Percentiles rank a stretch among this genome's conserved stretches.
These are phyloP conservation scores for Porphyrio hochstetteri DNA, from an alignment of 2,113 vertebrate genomes.

Conservation along the genomic window DNA sequence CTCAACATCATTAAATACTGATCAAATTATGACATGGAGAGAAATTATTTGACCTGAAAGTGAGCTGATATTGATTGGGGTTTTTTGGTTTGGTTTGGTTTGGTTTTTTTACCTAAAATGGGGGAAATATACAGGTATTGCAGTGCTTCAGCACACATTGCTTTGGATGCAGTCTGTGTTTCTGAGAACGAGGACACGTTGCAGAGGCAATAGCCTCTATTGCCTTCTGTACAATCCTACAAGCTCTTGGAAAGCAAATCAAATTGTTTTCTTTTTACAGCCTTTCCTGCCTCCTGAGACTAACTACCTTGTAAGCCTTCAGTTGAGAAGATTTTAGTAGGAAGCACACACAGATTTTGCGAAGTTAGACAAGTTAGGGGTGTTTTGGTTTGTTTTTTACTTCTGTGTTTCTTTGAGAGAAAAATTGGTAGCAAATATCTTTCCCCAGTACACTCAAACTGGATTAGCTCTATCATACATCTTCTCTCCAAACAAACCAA, in stretches of 20 bases:
- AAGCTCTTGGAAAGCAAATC: background rate
- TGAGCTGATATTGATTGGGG: background rate
- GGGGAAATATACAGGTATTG: background rate
- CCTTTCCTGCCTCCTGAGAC: background rate
- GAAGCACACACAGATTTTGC: background rate
- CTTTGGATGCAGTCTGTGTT: background rate
- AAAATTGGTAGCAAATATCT: background rate
- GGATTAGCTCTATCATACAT: background rate
- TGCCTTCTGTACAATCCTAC: background rate
- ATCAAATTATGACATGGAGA: background rate
- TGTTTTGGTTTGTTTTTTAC: background rate
- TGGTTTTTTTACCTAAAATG: background rate
- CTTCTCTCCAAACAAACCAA: background rate
- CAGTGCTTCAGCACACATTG: background rate
- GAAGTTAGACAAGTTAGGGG: background rate
- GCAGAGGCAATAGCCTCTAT: background rate
- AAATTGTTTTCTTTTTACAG: constrained; percentile 12
- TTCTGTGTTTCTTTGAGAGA: background rate
- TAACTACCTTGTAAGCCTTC: constrained; percentile 10
- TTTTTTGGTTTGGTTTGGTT: no score
- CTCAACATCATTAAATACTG: background rate
- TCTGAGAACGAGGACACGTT: background rate
- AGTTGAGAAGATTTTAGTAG: background rate
- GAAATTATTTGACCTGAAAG: background rate
- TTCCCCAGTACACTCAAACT: background rate